phyloP scores from a whole-genome alignment of 64 coral and sea anemone genomes.

The Acropora yongei region DNA sequence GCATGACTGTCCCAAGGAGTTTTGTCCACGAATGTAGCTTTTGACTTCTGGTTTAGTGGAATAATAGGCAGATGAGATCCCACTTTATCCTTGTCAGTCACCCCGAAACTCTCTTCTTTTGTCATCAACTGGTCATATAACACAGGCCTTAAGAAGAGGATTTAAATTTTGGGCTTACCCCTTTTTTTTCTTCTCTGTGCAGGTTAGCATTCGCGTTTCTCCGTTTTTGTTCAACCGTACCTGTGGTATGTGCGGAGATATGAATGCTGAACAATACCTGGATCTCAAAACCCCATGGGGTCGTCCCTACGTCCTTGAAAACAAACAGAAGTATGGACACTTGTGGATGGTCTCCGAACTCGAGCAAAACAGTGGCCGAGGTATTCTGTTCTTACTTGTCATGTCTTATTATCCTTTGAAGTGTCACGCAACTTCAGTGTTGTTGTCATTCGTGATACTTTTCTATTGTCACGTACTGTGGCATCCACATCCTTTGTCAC shows the following conservation, averaged over 20 bases:
- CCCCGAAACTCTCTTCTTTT: too few relatives aligned
- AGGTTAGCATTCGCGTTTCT: conserved; percentile 8
- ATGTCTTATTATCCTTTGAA: neutral
- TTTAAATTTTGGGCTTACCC: neutral
- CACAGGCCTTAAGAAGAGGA: neutral
- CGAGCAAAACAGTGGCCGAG: neutral
- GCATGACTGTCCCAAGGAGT: too few relatives aligned
- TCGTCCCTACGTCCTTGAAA: neutral
- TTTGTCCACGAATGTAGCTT: too few relatives aligned
- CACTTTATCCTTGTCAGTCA: too few relatives aligned
- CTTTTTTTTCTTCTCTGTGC: neutral
- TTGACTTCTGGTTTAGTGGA: too few relatives aligned
- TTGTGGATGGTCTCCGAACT: conserved; percentile 17
- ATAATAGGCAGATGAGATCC: too few relatives aligned
- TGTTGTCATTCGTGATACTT: neutral
- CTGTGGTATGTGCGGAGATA: conserved; percentile 25
- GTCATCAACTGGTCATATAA: too few relatives aligned
- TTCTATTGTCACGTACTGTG: neutral
- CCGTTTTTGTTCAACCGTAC: conserved; percentile 37
- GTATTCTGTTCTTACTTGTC: neutral
- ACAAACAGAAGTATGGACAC: conserved; percentile 5
- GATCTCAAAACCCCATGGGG: conserved; percentile 31
- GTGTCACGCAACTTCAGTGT: neutral
- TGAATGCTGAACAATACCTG: neutral
- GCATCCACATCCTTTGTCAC: too few relatives aligned